Evolutionary conservation across 2,797 vertebrate genomes (phyloP), one percentile per base, ranked within the genome.

Genomic region (Pipistrellus nathusii): DNA sequence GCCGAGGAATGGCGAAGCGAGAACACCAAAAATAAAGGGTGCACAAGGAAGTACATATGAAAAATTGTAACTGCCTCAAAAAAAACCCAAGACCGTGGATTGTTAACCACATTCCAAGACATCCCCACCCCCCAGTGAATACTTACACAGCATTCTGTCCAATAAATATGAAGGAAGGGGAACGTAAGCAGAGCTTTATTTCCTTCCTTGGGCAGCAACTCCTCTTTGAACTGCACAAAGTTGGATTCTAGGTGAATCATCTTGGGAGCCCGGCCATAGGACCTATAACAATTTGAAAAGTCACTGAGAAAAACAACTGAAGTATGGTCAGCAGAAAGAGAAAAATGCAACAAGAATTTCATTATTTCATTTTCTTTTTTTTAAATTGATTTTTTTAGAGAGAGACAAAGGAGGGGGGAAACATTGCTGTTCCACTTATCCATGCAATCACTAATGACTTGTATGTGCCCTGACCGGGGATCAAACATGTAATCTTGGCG

Each of bases 171-270:
- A 68, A 99, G 99, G 96, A 99, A 99, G n/a, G 99, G 99, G 97
- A 99, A 99, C 41, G 99, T 99, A 94, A 99, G 98, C 68, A 99
- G 99, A 8, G 99, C 99, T 96, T 99, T 99, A 98, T 99, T 99
- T 55, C 99, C 99, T 62, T 99, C 99, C 98, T 99, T 99, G 46
- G 99, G 99, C 91, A 99, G 98, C 18, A 99, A 98, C 78, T 99
- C 99, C 98, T 99, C 99, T 98, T 99, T 99, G 98, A 99, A 99
- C 96, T 99, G 99, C 95, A 99, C 99, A 94, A 99, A 99, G 98
- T 99, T 99, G 88, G 99, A 99, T 97, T 99, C 99, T 57, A 99
- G 98, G 97, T 99, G 99, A 97, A 99, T 99, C 99, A 99, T 99
- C 98, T 99, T 99, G 1, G 99, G 99, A 91, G 99, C 99, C 15